Percentiles rank a stretch among this genome's conserved stretches.
phyloP scores from a whole-genome alignment of 2,888 invertebrate genomes.

The Spicauda simplicius region DNA sequence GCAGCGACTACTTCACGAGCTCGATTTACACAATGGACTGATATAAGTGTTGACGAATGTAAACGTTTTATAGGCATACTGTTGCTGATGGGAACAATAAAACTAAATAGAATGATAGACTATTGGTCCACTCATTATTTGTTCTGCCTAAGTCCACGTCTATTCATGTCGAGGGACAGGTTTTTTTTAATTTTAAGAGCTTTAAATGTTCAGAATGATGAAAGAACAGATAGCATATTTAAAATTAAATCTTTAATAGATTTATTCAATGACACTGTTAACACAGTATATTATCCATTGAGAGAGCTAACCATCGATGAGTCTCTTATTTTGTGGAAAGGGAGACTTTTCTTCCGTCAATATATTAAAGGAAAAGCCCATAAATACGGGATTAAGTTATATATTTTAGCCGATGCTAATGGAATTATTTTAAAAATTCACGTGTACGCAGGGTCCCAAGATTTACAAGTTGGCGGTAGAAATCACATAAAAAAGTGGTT shows the following conservation, averaged over 20 bases:
- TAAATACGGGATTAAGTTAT: constrained; percentile 17
- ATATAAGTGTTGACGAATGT: too few relatives aligned
- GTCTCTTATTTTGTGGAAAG: constrained; percentile 19
- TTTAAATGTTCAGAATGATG: too few relatives aligned
- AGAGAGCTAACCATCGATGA: constrained; percentile 36
- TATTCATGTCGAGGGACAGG: too few relatives aligned
- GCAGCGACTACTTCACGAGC: too few relatives aligned
- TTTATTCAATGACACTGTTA: constrained; percentile 46
- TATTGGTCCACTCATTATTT: too few relatives aligned
- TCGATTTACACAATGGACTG: too few relatives aligned
- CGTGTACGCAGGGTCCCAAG: constrained; percentile 43
- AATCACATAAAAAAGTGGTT: constrained; percentile 48
- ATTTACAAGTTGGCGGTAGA: constrained; percentile 46
- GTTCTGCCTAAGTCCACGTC: too few relatives aligned
- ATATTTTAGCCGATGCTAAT: constrained; percentile 8
- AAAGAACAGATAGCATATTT: constrained; percentile 13
- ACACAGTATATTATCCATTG: constrained; percentile 40
- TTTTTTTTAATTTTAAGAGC: too few relatives aligned
- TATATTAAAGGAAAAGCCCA: constrained; percentile 14
- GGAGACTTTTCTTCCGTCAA: constrained; percentile 8
- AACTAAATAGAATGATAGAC: too few relatives aligned
- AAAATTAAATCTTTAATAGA: constrained; percentile 26
- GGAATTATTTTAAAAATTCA: constrained; percentile 42
- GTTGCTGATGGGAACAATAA: too few relatives aligned
- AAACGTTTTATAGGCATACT: too few relatives aligned